phyloP scores from a whole-genome alignment of 1,140 invertebrate genomes.

The Leptinotarsa defecta region DNA sequence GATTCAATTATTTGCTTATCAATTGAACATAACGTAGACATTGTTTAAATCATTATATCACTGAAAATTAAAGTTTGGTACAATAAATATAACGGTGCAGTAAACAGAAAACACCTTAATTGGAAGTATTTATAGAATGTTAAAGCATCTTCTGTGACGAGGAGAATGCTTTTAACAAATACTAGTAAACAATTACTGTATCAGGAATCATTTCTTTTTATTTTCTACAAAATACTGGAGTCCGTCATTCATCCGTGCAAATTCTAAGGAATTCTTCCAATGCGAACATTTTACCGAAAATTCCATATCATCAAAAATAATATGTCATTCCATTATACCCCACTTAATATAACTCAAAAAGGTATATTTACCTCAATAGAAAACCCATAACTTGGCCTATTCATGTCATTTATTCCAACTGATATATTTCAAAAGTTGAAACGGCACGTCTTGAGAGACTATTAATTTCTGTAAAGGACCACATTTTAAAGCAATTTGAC shows the following conservation, averaged over 20 bases:
- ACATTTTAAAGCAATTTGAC: conserved; percentile 55
- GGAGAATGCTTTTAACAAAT: too few relatives aligned
- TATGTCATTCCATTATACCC: conserved; percentile 20
- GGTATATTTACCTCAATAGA: conserved; percentile 21
- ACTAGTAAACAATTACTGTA: too few relatives aligned
- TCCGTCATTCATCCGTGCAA: neutral
- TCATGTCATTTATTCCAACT: conserved; percentile 20
- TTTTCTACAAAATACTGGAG: too few relatives aligned
- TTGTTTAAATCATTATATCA: too few relatives aligned
- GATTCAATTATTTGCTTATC: too few relatives aligned
- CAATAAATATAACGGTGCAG: too few relatives aligned
- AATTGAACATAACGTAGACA: too few relatives aligned
- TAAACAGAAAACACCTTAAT: too few relatives aligned
- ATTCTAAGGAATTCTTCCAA: neutral
- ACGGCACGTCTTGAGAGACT: conserved; percentile 33
- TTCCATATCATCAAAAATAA: conserved; percentile 18
- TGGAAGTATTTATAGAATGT: too few relatives aligned
- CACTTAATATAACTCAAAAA: conserved; percentile 24
- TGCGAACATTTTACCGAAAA: conserved; percentile 12
- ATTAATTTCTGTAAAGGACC: conserved; percentile 46
- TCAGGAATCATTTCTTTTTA: too few relatives aligned
- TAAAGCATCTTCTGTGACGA: too few relatives aligned
- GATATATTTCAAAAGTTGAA: conserved; percentile 25
- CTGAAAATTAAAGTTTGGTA: too few relatives aligned
- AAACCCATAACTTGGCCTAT: conserved; percentile 12